A percentile compares a stretch with the other conserved stretches of the same genome.
phyloP scores from a whole-genome alignment of 2,797 vertebrate genomes.

The Helarctos malayanus region DNA sequence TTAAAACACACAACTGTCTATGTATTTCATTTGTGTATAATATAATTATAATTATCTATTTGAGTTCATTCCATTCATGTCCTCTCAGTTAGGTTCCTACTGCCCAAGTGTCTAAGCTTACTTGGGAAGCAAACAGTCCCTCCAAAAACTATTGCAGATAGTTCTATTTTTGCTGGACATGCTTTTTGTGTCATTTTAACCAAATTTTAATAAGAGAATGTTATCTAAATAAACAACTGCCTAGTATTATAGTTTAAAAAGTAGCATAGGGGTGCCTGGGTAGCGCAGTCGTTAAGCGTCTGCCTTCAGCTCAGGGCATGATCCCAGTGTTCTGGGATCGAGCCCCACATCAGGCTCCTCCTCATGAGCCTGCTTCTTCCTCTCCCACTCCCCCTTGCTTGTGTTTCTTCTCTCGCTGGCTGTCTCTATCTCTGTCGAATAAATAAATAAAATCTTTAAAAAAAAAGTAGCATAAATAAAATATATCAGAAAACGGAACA shows the following conservation, averaged over 20 bases:
- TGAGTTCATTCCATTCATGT: conserved; percentile 13
- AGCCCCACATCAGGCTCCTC: too few relatives aligned
- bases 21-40: background rate
- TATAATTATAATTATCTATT: background rate
- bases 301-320: too few relatives aligned
- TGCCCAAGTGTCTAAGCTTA: background rate
- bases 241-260: background rate
- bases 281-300: too few relatives aligned
- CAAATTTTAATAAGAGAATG: conserved; percentile 1
- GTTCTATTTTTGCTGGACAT: background rate
- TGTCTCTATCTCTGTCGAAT: too few relatives aligned
- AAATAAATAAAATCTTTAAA: too few relatives aligned
- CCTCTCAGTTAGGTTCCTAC: background rate
- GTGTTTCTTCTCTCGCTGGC: too few relatives aligned
- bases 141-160: background rate
- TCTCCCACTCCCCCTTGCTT: too few relatives aligned
- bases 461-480: too few relatives aligned
- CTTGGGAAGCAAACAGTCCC: background rate
- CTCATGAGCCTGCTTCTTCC: too few relatives aligned
- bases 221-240: background rate
- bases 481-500: too few relatives aligned
- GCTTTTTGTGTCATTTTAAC: background rate
- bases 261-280: too few relatives aligned
- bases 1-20: background rate
- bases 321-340: too few relatives aligned